Evolutionary conservation across 2,113 vertebrate species (phyloP).

Genomic region (Phainopepla nitens): DNA sequence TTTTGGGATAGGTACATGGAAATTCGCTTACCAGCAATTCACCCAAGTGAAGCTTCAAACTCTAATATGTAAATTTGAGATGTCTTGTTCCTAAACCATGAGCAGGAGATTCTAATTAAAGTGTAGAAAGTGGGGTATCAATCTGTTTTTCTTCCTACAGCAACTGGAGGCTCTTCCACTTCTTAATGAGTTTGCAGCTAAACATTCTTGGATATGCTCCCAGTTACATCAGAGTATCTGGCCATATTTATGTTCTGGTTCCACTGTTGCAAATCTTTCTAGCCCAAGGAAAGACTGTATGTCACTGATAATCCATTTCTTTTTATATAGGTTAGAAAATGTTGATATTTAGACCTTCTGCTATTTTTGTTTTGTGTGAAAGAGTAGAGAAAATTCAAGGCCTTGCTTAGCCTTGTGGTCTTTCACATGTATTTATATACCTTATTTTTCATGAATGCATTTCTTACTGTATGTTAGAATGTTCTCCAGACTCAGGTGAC

Average conservation of each 20-base stretch:
- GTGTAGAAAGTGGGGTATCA: not conserved
- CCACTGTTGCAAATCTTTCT: not conserved
- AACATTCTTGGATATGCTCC: not conserved
- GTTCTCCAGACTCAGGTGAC: not conserved
- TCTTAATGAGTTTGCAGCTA: not conserved
- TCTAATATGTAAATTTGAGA: not conserved
- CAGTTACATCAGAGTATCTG: not conserved
- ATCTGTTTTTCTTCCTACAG: not conserved
- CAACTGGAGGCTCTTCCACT: not conserved
- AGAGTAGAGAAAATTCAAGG: not conserved
- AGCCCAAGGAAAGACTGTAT: not conserved
- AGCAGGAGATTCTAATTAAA: not conserved
- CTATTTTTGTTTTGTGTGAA: not conserved
- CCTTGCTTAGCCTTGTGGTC: not conserved
- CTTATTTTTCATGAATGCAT: not conserved
- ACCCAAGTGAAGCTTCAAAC: not conserved
- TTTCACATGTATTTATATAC: fast-evolving
- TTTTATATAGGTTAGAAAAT: not conserved
- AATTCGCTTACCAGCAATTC: not conserved
- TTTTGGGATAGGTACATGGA: not conserved
- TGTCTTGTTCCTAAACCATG: not conserved
- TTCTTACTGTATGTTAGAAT: not conserved
- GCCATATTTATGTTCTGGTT: not conserved
- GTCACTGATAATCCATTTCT: not conserved
- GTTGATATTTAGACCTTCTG: not conserved